Evolutionary conservation across 1,140 invertebrate species (phyloP).

Genomic region (Plectrocnemia conspersa): DNA sequence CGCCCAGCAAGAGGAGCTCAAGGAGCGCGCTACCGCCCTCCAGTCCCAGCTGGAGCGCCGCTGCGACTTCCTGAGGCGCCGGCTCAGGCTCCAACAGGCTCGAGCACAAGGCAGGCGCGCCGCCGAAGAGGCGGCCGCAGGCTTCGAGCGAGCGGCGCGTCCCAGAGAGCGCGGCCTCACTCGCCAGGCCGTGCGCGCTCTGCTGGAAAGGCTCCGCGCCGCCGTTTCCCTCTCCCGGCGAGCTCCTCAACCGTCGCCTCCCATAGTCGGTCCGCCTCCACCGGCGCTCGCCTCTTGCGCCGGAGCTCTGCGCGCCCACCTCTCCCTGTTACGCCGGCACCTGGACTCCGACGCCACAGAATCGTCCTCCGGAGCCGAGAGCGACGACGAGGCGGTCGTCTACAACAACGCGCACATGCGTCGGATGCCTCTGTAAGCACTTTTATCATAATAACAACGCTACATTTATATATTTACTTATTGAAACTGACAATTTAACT

Average conservation of each 20-base stretch:
- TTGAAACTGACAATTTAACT: too few relatives aligned
- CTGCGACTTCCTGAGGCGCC: conserved; percentile 64
- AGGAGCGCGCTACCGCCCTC: conserved; percentile 45
- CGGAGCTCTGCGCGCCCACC: conserved; percentile 64
- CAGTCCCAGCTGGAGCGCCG: conserved; percentile 63
- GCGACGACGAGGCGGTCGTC: conserved; percentile 81
- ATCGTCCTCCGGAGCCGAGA: conserved; percentile 89
- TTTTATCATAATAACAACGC: too few relatives aligned
- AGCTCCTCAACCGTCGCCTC: conserved; percentile 40
- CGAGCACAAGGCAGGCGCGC: conserved; percentile 67
- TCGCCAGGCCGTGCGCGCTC: conserved; percentile 39
- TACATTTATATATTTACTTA: too few relatives aligned
- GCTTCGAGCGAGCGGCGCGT: conserved; percentile 70
- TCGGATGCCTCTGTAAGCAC: conserved; percentile 71
- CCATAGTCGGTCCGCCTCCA: conserved; percentile 50
- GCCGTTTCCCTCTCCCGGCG: conserved; percentile 43
- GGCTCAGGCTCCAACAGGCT: conserved; percentile 71
- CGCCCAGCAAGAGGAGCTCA: conserved; percentile 41
- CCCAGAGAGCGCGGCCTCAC: conserved; percentile 41
- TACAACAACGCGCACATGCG: conserved; percentile 74
- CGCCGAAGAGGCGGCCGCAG: conserved; percentile 66
- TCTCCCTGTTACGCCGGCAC: conserved; percentile 65
- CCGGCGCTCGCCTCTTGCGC: conserved; percentile 62
- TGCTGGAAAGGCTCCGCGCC: conserved; percentile 28
- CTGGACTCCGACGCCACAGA: conserved; percentile 90